Conservation (phyloP, 2,888 invertebrate species). For the Leptinotarsa rubiginosa region DNA sequence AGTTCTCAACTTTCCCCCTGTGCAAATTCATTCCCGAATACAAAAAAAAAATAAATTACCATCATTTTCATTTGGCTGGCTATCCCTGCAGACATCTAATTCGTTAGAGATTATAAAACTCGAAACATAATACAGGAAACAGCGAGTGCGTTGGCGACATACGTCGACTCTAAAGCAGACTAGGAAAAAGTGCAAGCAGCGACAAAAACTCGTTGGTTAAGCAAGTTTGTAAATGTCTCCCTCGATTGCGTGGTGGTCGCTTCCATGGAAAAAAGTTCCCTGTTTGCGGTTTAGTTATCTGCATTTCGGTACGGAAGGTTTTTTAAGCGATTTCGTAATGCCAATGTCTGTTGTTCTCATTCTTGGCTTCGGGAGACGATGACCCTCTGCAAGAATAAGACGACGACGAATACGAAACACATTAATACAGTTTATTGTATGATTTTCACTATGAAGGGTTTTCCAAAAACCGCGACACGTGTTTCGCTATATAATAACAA, state of each 20-base stretch:
- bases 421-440: no score
- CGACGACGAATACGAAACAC: background rate
- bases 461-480: no score
- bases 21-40: no score
- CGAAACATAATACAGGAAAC: constrained; percentile 3
- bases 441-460: no score
- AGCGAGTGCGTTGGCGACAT: constrained; percentile 8
- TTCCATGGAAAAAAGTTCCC: constrained; percentile 14
- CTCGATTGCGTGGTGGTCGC: constrained; percentile 1
- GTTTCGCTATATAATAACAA: no score
- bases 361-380: background rate
- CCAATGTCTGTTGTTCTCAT: background rate
- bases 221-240: constrained; percentile 18
- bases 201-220: constrained; percentile 17
- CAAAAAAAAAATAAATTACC: no score
- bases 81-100: background rate
- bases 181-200: constrained; percentile 3
- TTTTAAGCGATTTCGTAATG: constrained; percentile 10
- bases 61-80: no score
- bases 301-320: background rate
- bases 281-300: constrained; percentile 20
- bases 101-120: background rate
- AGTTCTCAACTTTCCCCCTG: no score
- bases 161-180: constrained; percentile 1
- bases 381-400: background rate